Evolutionary conservation across 2,797 vertebrate species (phyloP).

Genomic region (Gambelia wislizenii): DNA sequence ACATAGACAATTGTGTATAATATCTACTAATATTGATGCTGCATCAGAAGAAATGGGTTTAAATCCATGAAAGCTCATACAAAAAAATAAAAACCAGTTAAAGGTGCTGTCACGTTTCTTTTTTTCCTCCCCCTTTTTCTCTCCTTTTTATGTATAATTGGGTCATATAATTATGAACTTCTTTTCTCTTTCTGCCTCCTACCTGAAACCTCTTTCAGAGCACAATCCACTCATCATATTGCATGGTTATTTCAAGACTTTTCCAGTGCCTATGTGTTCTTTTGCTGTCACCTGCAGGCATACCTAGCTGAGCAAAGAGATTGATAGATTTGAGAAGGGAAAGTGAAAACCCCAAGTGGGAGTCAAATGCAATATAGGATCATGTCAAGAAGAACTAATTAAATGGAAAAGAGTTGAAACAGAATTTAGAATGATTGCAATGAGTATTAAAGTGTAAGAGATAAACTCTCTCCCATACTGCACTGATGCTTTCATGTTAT

Average conservation of each 20-base stretch:
- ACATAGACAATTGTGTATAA: no score
- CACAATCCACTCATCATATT: background rate
- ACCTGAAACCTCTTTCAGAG: background rate
- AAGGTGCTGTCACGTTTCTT: no score
- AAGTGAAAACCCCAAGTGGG: slow-evolving; percentile 22
- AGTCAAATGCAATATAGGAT: slow-evolving; percentile 15
- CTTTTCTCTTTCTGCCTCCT: no score
- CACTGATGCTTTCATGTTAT: background rate
- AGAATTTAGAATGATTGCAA: slow-evolving; percentile 27
- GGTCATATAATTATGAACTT: no score
- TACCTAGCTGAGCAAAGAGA: slow-evolving; percentile 10
- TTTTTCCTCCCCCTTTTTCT: no score
- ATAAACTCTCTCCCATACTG: slow-evolving; percentile 21
- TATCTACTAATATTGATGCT: no score
- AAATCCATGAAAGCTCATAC: no score
- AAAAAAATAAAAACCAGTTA: no score
- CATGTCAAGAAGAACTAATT: slow-evolving; percentile 36
- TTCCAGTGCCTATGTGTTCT: background rate
- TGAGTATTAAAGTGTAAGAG: slow-evolving; percentile 7
- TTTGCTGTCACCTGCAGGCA: slow-evolving; percentile 3
- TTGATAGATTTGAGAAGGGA: slow-evolving; percentile 4
- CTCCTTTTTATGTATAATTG: no score
- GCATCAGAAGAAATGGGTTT: no score
- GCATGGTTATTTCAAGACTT: slow-evolving; percentile 4
- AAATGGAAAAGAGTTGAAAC: slow-evolving; percentile 23